Evolutionary conservation across 1,140 invertebrate species (phyloP), one percentile per base, ranked within the genome.

Genomic region (Oryzaephilus surinamensis): DNA sequence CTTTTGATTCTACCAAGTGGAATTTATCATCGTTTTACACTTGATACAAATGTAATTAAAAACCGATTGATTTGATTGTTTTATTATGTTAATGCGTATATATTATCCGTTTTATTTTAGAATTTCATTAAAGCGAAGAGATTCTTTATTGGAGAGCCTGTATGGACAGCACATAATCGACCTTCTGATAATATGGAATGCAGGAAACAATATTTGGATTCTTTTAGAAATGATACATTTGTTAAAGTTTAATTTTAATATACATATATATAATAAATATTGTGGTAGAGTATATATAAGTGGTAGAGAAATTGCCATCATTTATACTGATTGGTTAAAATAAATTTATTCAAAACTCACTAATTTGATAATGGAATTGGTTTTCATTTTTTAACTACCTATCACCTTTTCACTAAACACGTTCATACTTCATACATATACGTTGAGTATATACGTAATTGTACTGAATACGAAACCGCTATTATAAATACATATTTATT

Each of bases 1-100:
- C 67, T 98, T 57, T 76, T 99, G 21, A 77, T 97, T 38, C 76
- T 99, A 32, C 95, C 95, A 0, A 84, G 89, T 50, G 96, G 96
- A 35, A 96, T 97, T 49, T 99, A 98, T 64, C 96, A 99, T 57
- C 73, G 96, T 34, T 98, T 99, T 60, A 97, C 91, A 4, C 68
- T 94, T n/a, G 92, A 98, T 62, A 62, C 58, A 5, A 81, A 81
- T 44, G 84, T 86, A 26, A 18, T 15, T 33, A 15, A 4, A 19
- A 33, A n/a, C n/a, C n/a, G 5, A 29, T 5, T 33, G 19, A 33
- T 20, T 33, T 33, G 6, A 3, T 3, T 15, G 7, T 7, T 6
- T 33, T 30, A 28, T 28, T 11, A 5, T 4, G 6, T 33, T 3
- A 18, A 18, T 16, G 15, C 4, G 17, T 33, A 32, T 32, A n/a